Base-by-base conservation (phyloP, 2,797 vertebrate species). In the Glyptemys insculpta region DNA sequence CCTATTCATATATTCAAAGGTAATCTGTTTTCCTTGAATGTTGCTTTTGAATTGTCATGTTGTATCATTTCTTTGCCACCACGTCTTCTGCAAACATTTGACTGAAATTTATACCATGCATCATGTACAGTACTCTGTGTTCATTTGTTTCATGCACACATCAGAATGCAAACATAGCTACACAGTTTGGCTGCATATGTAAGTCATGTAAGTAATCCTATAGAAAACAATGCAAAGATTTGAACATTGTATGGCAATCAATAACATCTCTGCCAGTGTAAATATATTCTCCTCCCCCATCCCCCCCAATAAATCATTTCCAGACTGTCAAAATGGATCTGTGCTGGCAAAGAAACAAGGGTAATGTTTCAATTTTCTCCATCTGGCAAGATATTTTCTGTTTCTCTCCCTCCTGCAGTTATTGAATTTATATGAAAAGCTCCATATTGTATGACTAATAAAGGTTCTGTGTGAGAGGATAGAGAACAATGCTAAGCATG, bases 241-340 rank as follows among this genome's bases (percentile, higher is more conserved):
- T 98, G 96, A 98, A 88, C 89, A 76, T 91, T 97, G 95, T 95
- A 91, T 93, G 96, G 94, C 97, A 97, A 98, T 98, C 98, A 98
- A 97, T 98, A 98, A 97, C 87, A 83, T 97, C 97, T 98, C 97
- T 96, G 94, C 96, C 96, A 97, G 96, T 95, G 72, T 96, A 98
- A 98, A 97, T 97, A 92, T 88, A 59, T 96, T 98, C 97, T 93
- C 96, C 95, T 90, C 88, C 91, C 86, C 89, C n/a, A 41, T 11
- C 21, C 37, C 83, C 83, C 74, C 31, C 83, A 97, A 98, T 98
- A 98, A 98, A 98, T 98, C 97, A 98, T 98, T 98, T 98, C 97
- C 97, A 98, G 96, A 98, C 97, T 98, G 98, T 98, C 98, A 98
- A 98, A 98, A 97, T 98, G 97, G 98, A 98, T 98, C 98, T 98